Conservation (phyloP, 2,113 vertebrate genomes). For the Dromiciops gliroides region DNA sequence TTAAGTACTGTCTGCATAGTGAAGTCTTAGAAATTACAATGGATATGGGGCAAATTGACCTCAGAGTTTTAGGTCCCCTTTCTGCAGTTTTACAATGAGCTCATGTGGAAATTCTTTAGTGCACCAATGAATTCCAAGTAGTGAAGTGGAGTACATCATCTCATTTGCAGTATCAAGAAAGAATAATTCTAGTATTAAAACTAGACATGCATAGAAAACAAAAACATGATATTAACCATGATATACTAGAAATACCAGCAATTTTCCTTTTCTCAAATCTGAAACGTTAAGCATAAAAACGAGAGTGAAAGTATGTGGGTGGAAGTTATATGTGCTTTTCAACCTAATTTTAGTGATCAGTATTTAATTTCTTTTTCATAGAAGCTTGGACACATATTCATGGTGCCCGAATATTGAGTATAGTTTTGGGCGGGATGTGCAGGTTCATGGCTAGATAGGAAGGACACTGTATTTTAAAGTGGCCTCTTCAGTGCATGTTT, state of each 20-base stretch:
- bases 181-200: rapidly evolving
- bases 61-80: not conserved
- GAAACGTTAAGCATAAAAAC: not conserved
- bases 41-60: not conserved
- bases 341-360: not conserved
- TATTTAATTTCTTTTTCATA: not conserved
- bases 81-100: not conserved
- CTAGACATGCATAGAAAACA: not conserved
- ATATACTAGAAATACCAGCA: not conserved
- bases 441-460: not conserved
- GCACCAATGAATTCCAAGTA: not conserved
- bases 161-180: not conserved
- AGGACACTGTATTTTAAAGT: not conserved
- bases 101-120: not conserved
- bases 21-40: not conserved
- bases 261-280: not conserved
- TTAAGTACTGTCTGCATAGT: not conserved
- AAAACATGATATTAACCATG: not conserved
- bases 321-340: not conserved
- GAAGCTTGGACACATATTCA: not conserved
- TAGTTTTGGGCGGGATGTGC: not conserved
- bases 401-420: not conserved
- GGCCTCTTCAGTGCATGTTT: not conserved
- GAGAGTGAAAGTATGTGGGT: not conserved
- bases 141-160: not conserved